Conservation (phyloP, 2,888 invertebrate genomes). For the Agrochola lychnidis region DNA sequence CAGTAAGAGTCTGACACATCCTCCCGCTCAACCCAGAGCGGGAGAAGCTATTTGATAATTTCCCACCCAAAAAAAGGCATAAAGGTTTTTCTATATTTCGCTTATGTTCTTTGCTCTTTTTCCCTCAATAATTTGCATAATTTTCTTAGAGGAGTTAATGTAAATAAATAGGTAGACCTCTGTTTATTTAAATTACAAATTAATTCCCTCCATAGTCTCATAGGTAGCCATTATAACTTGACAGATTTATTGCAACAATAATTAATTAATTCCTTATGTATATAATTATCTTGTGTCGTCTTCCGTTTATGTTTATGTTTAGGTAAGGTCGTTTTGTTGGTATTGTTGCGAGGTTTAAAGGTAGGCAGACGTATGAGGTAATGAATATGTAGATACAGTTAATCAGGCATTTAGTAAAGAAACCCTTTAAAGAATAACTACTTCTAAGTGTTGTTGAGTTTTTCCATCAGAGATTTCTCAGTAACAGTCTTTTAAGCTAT, state of each 20-base stretch:
- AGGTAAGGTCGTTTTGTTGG: neutral
- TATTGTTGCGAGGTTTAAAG: neutral
- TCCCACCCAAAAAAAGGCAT: too few species aligned
- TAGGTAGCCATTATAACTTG: constrained; percentile 17
- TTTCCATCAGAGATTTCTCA: neutral
- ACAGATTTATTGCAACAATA: constrained; percentile 42
- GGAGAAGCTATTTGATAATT: too few species aligned
- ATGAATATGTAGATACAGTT: neutral
- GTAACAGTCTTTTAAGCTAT: too few species aligned
- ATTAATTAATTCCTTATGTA: constrained; percentile 33
- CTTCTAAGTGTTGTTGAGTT: too few species aligned
- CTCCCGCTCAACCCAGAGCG: too few species aligned
- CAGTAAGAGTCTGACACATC: too few species aligned
- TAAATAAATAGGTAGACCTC: neutral
- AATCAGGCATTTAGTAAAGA: neutral
- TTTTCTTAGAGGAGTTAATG: neutral
- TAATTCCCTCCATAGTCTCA: constrained; percentile 11
- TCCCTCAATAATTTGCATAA: too few species aligned
- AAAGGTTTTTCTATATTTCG: too few species aligned
- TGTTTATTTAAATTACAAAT: constrained; percentile 17
- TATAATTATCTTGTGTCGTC: constrained; percentile 18
- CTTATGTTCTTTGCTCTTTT: neutral
- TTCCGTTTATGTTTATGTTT: constrained; percentile 23
- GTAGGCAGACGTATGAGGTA: neutral
- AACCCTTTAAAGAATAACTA: neutral